Conservation (phyloP, 2,888 invertebrate genomes). For the Emmelina monodactyla region DNA sequence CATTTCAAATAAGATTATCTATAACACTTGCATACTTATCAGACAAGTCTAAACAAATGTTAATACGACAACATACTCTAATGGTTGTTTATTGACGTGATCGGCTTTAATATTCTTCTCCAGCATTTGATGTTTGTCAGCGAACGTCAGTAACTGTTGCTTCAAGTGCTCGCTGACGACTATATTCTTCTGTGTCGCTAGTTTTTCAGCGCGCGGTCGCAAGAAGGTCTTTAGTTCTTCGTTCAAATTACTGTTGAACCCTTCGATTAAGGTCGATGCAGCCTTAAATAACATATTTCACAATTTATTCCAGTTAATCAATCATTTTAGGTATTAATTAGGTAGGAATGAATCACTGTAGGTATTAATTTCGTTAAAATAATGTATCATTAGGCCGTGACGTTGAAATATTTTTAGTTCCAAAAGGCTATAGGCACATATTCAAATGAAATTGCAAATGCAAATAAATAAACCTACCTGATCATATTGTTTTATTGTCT, state of each 20-base stretch:
- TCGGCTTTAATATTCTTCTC: slow-evolving; percentile 34
- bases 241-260: slow-evolving; percentile 32
- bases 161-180: slow-evolving; percentile 23
- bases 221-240: slow-evolving; percentile 36
- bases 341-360: too few relatives aligned
- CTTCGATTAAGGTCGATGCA: slow-evolving; percentile 45
- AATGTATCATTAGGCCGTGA: too few relatives aligned
- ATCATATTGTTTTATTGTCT: slow-evolving; percentile 34
- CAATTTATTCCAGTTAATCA: too few relatives aligned
- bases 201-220: slow-evolving; percentile 34
- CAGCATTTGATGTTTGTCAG: slow-evolving; percentile 21
- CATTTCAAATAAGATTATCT: too few relatives aligned
- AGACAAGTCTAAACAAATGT: too few relatives aligned
- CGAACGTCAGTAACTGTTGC: slow-evolving; percentile 20
- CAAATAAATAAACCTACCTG: slow-evolving; percentile 26
- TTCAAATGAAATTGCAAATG: too few relatives aligned
- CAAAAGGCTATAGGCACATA: too few relatives aligned
- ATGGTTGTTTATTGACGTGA: slow-evolving; percentile 41
- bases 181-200: slow-evolving; percentile 34
- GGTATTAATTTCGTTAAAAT: too few relatives aligned
- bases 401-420: too few relatives aligned
- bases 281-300: too few relatives aligned
- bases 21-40: too few relatives aligned
- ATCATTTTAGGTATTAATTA: too few relatives aligned
- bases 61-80: slow-evolving; percentile 45